These are phyloP conservation scores for Pachycephus smyrnensis DNA, from an alignment of 2,888 invertebrate species.

Conservation along the genomic window DNA sequence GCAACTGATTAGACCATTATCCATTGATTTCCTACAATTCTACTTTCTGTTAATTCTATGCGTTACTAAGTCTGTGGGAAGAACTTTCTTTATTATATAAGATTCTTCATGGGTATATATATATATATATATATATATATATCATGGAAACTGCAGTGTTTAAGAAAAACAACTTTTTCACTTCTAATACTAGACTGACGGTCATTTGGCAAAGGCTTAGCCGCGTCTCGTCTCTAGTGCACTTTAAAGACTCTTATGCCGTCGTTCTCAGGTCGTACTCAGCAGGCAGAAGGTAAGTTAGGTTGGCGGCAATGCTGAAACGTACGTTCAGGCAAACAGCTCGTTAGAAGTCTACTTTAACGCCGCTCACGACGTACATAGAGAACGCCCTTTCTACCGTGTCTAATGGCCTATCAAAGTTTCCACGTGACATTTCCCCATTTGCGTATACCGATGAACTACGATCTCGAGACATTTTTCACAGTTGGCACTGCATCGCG, in stretches of 20 bases:
- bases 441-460: not conserved
- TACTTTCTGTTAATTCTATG: not conserved
- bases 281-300: conserved; percentile 22
- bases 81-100: not conserved
- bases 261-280: conserved; percentile 17
- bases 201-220: conserved; percentile 34
- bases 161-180: not conserved
- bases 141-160: not conserved
- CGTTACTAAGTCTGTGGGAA: not conserved
- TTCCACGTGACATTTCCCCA: conserved; percentile 13
- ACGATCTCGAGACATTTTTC: not conserved
- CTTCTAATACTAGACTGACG: conserved; percentile 8
- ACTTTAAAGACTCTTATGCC: conserved; percentile 30
- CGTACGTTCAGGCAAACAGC: conserved; percentile 38
- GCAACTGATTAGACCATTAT: not conserved
- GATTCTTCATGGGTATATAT: not conserved
- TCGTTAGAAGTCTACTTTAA: conserved; percentile 42
- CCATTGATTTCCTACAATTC: not conserved
- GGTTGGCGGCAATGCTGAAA: conserved; percentile 28
- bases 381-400: conserved; percentile 11
- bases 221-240: conserved; percentile 31
- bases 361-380: conserved; percentile 8
- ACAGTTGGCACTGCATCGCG: not conserved
- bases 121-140: not conserved
- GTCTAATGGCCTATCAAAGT: conserved; percentile 36